Base-by-base conservation (phyloP, 2,797 vertebrate species). In the Schizopygopsis pylzovi region DNA sequence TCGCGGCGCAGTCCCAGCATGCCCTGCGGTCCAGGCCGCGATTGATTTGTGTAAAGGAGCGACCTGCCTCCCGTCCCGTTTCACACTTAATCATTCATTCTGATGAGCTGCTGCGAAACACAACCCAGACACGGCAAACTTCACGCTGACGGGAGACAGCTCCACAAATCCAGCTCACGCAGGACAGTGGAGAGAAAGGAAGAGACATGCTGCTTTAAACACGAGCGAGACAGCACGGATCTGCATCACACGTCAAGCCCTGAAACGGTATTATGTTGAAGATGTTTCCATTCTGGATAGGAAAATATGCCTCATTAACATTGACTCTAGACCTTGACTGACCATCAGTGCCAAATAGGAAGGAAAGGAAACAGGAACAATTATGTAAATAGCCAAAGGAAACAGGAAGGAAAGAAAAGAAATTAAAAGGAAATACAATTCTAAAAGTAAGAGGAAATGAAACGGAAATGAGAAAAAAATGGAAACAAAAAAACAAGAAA, bases 41-140 rank as follows among this genome's bases (percentile, higher is more conserved):
- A 84, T 84, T 77, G 82, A 84, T 84, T 84, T 54, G 10, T 28
- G 81, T 47, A 77, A 39, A 77, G 75, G 13, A 79, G 76, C 37
- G 13, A 63, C 63, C 79, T 59, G 68, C 49, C 81, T 63, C 68
- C 68, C 71, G 54, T 61, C 81, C 37, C 37, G 52, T 3, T 45
- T 47, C 68, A 82, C 70, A 73, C 81, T 33, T 61, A 11, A 73
- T 82, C 70, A 22, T 47, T 73, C 68, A 47, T 47, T 63, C 68
- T 11, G 41, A 73, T 22, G 70, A 73, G 81, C 67, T 22, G 80
- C 37, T n/a, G 37, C 49, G 15, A 39, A 54, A 81, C 37, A 6
- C 37, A 18, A 41, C 18, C 37, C 80, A 59, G 67, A 82, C 37
- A n/a, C 49, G 10, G 9, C 10, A 13, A 72, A 59, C 81, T 45